Conservation (phyloP, 2,113 vertebrate genomes). For the Tyto alba region DNA sequence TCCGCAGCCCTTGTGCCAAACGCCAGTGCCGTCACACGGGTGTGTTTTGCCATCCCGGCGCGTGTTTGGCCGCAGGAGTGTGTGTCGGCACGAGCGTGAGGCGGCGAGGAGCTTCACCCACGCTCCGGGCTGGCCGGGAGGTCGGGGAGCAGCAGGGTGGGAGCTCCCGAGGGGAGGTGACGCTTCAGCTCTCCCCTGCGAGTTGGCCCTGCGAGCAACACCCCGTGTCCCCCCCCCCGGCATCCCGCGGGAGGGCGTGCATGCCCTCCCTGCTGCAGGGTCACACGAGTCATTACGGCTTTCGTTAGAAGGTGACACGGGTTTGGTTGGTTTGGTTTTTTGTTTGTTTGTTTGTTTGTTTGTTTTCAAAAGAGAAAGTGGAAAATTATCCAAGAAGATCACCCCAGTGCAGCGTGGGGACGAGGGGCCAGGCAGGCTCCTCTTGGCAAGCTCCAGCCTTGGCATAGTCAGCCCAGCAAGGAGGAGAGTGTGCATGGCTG, state of each 20-base stretch:
- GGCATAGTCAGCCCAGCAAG: neutral
- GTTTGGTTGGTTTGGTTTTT: no score
- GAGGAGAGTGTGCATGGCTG: neutral
- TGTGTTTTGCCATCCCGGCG: neutral
- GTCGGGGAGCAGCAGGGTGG: neutral
- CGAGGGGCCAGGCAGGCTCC: neutral
- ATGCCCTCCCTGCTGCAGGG: neutral
- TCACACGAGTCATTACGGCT: neutral
- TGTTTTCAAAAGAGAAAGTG: neutral
- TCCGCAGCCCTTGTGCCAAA: neutral
- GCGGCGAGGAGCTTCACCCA: neutral
- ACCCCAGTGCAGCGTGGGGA: neutral
- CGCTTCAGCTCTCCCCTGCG: neutral
- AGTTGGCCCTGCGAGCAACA: neutral
- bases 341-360: no score
- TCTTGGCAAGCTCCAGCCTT: neutral
- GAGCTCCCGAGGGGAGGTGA: neutral
- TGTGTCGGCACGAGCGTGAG: neutral
- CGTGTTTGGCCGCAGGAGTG: neutral
- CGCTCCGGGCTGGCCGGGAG: accelerated
- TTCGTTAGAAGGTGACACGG: neutral
- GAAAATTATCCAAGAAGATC: conserved; percentile 25
- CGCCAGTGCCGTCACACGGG: accelerated
- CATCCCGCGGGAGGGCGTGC: neutral
- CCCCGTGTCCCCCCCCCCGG: no score